Evolutionary conservation across 2,113 vertebrate species (phyloP).

Genomic region (Callionymus lyra): DNA sequence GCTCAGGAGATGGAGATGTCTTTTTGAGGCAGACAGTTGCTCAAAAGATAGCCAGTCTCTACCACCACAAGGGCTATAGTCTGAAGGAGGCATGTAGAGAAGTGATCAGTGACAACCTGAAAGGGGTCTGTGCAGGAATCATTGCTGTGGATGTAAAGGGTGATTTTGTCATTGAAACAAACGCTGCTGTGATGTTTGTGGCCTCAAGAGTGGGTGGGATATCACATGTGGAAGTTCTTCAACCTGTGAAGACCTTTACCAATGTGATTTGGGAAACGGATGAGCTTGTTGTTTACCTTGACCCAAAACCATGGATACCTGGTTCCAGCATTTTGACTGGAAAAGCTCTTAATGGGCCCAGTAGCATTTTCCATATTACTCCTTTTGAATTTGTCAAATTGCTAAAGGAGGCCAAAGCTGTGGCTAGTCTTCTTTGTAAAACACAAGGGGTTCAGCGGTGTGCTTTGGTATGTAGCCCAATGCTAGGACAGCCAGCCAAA

Average conservation of each 20-base stretch:
- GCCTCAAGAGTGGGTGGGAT: slow-evolving; percentile 51
- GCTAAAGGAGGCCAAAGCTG: slow-evolving; percentile 52
- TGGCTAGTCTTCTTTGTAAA: slow-evolving; percentile 57
- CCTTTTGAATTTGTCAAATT: slow-evolving; percentile 48
- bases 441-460: slow-evolving; percentile 60
- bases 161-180: slow-evolving; percentile 61
- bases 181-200: slow-evolving; percentile 66
- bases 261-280: slow-evolving; percentile 69
- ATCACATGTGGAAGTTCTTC: slow-evolving; percentile 55
- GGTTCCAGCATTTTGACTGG: slow-evolving; percentile 61
- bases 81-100: slow-evolving; percentile 61
- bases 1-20: slow-evolving; percentile 70
- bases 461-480: slow-evolving; percentile 58
- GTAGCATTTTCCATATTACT: slow-evolving; percentile 62
- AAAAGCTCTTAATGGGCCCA: slow-evolving; percentile 49
- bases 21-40: slow-evolving; percentile 68
- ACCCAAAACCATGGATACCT: slow-evolving; percentile 62
- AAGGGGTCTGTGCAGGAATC: slow-evolving; percentile 60
- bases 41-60: slow-evolving; percentile 67
- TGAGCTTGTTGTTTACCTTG: slow-evolving; percentile 61
- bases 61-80: slow-evolving; percentile 59
- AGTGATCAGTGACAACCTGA: slow-evolving; percentile 57
- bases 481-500: slow-evolving; percentile 36
- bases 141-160: slow-evolving; percentile 62
- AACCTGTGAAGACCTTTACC: slow-evolving; percentile 39